These are phyloP conservation scores for Neolamprologus falcicula DNA, from an alignment of 2,113 vertebrate species.

Conservation along the genomic window DNA sequence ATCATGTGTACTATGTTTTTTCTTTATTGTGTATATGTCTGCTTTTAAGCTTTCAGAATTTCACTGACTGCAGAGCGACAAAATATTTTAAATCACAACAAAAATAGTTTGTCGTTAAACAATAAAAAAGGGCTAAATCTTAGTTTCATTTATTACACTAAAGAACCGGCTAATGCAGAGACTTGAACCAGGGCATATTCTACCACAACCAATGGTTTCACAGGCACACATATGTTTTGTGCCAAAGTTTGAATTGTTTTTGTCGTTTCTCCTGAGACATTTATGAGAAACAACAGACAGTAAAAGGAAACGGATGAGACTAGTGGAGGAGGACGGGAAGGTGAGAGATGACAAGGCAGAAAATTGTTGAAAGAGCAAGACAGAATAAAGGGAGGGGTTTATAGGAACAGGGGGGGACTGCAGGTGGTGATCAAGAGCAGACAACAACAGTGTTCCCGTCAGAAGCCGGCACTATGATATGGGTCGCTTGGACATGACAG, in stretches of 20 bases:
- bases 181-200: neutral
- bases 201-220: neutral
- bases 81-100: fast-evolving
- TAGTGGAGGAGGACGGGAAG: neutral
- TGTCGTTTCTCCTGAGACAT: neutral
- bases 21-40: neutral
- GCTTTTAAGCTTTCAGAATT: neutral
- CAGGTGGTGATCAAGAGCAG: neutral
- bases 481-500: neutral
- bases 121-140: neutral
- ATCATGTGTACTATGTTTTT: neutral
- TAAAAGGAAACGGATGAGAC: neutral
- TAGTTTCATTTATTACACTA: neutral
- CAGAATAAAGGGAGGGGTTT: neutral
- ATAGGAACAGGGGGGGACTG: neutral
- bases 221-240: neutral
- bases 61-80: fast-evolving
- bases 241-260: neutral
- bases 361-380: neutral
- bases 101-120: neutral
- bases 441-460: neutral
- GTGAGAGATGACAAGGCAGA: neutral
- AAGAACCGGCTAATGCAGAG: neutral
- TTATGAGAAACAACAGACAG: neutral
- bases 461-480: neutral